A percentile compares a stretch with the other conserved stretches of the same genome.
Evolutionary conservation across 37 sponge, comb jelly and placozoan species (phyloP).

Genomic region (Lycopodina hypogea): DNA sequence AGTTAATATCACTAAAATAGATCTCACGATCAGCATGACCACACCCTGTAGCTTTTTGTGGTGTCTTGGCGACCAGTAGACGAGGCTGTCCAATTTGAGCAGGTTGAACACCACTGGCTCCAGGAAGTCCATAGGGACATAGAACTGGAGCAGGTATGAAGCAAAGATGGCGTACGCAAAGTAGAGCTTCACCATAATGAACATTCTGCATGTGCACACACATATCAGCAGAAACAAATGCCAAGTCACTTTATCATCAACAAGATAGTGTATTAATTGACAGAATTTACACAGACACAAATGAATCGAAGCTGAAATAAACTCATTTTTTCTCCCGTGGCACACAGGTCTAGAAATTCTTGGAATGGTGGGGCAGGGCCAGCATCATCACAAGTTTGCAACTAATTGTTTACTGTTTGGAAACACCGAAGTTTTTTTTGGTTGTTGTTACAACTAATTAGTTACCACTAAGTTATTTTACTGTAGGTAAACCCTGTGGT

Average conservation of each 20-base stretch:
- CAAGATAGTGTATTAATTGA: background rate
- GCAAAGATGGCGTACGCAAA: constrained; percentile 58
- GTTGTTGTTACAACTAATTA: no score
- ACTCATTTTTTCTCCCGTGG: no score
- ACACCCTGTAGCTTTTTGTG: background rate
- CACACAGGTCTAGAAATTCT: no score
- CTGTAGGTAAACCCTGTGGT: no score
- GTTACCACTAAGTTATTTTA: no score
- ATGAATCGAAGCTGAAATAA: no score
- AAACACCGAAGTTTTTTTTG: no score
- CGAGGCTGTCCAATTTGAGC: constrained; percentile 22
- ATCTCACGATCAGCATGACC: constrained; percentile 31
- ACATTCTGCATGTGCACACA: constrained; percentile 58
- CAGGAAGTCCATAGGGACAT: constrained; percentile 81
- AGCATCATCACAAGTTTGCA: no score
- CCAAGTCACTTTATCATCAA: background rate
- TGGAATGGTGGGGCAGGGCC: no score
- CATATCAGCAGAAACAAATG: background rate
- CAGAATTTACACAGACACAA: no score
- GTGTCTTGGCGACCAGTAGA: constrained; percentile 10
- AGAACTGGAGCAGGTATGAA: constrained; percentile 69
- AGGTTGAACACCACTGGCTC: constrained; percentile 39
- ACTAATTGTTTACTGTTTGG: no score
- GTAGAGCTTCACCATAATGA: constrained; percentile 58
- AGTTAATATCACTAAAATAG: constrained; percentile 41